Evolutionary conservation across 2,797 vertebrate genomes (phyloP).

Genomic region (Sebastes variabilis): DNA sequence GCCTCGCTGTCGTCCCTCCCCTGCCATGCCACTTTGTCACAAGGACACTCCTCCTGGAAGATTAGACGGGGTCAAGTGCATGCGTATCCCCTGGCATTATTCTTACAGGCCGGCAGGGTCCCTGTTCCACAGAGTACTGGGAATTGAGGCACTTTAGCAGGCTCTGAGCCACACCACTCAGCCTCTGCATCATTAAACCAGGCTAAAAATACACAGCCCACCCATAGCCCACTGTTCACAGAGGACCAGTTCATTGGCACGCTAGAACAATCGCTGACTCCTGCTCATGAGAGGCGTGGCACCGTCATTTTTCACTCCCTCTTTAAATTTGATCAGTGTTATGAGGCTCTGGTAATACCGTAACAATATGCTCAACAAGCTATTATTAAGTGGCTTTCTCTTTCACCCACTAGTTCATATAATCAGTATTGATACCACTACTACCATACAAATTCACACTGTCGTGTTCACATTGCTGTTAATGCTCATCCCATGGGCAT

Average conservation of each 20-base stretch:
- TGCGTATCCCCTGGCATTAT: slow-evolving; percentile 55
- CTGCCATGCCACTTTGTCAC: slow-evolving; percentile 67
- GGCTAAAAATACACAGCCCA: slow-evolving; percentile 74
- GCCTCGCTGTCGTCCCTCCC: slow-evolving; percentile 46
- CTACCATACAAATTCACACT: slow-evolving; percentile 8
- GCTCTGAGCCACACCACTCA: slow-evolving; percentile 51
- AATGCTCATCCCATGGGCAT: slow-evolving; percentile 42
- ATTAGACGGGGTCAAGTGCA: slow-evolving; percentile 75
- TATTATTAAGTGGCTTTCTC: slow-evolving; percentile 15
- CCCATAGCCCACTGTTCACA: slow-evolving; percentile 48
- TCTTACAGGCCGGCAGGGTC: slow-evolving; percentile 52
- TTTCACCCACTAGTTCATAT: slow-evolving; percentile 5
- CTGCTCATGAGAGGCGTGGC: slow-evolving; percentile 15
- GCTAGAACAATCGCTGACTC: slow-evolving; percentile 24
- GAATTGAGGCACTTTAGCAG: slow-evolving; percentile 58
- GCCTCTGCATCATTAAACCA: slow-evolving; percentile 65
- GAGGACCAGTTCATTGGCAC: slow-evolving; percentile 41
- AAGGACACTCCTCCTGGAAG: slow-evolving; percentile 66
- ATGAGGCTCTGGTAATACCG: background rate
- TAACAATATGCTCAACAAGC: slow-evolving; percentile 3
- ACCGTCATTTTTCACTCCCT: slow-evolving; percentile 29
- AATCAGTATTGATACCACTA: slow-evolving; percentile 18
- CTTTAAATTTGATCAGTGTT: slow-evolving; percentile 15
- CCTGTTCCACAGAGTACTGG: slow-evolving; percentile 28
- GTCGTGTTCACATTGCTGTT: slow-evolving; percentile 25